Percentiles rank a stretch among this genome's conserved stretches.
phyloP scores from a whole-genome alignment of 2,797 vertebrate species.

The Myioborus miniatus region DNA sequence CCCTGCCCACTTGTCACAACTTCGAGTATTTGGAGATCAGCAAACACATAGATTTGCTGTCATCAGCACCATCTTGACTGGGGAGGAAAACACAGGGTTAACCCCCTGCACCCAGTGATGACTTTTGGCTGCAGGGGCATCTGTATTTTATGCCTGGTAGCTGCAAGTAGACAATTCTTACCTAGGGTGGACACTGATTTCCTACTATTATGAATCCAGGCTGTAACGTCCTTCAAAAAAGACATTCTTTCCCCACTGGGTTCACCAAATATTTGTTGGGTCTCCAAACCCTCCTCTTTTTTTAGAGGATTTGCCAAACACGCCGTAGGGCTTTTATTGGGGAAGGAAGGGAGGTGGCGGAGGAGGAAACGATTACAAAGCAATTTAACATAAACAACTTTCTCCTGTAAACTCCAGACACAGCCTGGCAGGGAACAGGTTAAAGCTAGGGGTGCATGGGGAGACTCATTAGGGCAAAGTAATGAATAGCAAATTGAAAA shows the following conservation, averaged over 20 bases:
- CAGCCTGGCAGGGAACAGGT: neutral
- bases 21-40: neutral
- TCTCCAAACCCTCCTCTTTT: slow-evolving; percentile 18
- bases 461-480: neutral
- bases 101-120: neutral
- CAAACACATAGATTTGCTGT: neutral
- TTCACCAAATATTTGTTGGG: slow-evolving; percentile 38
- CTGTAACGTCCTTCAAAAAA: neutral
- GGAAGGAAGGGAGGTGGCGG: slow-evolving; percentile 62
- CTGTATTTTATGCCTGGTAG: neutral
- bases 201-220: slow-evolving; percentile 47
- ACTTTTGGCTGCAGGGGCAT: neutral
- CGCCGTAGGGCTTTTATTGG: neutral
- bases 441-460: neutral
- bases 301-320: neutral
- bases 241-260: neutral
- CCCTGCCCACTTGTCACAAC: neutral
- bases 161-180: neutral
- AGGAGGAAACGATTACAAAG: slow-evolving; percentile 54
- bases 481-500: neutral
- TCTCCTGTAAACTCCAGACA: neutral
- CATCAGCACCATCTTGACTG: neutral
- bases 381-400: slow-evolving; percentile 47
- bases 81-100: neutral
- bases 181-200: slow-evolving; percentile 18